phyloP scores from a whole-genome alignment of 2,113 vertebrate species.

The Pholis gunnellus region DNA sequence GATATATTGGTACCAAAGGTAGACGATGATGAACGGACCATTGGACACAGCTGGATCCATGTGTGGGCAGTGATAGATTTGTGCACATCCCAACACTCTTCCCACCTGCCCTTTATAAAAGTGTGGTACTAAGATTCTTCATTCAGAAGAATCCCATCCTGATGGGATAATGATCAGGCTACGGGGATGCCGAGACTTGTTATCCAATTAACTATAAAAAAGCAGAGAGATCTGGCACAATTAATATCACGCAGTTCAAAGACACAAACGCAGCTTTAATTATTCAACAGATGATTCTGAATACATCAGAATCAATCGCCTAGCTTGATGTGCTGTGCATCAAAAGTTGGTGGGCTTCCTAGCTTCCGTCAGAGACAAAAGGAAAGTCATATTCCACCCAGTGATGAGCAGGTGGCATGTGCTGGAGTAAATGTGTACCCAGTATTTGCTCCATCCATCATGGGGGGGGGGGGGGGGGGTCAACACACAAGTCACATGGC shows the following conservation, averaged over 20 bases:
- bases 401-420: conserved; percentile 70
- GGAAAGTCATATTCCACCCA: conserved; percentile 13
- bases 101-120: neutral
- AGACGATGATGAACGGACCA: conserved; percentile 35
- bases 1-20: conserved; percentile 23
- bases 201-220: conserved; percentile 13
- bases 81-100: conserved; percentile 8
- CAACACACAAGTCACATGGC: conserved; percentile 56
- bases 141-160: neutral
- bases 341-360: neutral
- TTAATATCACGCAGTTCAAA: neutral
- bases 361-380: conserved; percentile 18
- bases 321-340: neutral
- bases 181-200: neutral
- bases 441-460: conserved; percentile 74
- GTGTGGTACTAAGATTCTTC: neutral
- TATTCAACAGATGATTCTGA: neutral
- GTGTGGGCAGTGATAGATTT: conserved; percentile 40
- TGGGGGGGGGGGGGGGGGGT: conserved; percentile 29
- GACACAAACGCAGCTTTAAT: conserved; percentile 3
- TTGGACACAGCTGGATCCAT: conserved; percentile 17
- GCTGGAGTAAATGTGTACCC: conserved; percentile 56
- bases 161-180: neutral
- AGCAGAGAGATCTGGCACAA: neutral
- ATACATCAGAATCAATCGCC: neutral